These are phyloP conservation scores for Nyleta sp. DNA, from an alignment of 2,888 invertebrate genomes.

Conservation along the genomic window DNA sequence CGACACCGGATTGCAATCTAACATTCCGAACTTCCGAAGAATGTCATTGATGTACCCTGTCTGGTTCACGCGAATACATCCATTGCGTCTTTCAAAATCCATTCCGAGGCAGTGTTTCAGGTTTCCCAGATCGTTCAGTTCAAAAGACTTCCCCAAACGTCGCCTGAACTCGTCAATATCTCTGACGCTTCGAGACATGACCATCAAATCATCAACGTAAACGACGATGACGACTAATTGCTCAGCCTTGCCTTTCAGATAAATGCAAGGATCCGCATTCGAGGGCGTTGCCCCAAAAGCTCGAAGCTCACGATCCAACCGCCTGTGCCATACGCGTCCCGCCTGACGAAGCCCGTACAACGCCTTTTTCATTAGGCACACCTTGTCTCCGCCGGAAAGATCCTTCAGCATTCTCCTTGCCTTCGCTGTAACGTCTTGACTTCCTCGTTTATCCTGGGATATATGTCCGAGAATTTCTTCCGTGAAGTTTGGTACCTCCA, in stretches of 20 bases:
- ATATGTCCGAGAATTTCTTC: constrained; percentile 12
- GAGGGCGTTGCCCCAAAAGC: background rate
- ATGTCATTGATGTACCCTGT: constrained; percentile 6
- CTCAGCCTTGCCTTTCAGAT: background rate
- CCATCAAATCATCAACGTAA: constrained; percentile 41
- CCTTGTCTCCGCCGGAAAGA: constrained; percentile 16
- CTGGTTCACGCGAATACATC: constrained; percentile 21
- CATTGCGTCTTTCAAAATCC: background rate
- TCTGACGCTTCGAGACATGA: background rate
- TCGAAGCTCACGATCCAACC: background rate
- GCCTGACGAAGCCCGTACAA: constrained; percentile 42
- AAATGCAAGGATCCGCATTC: constrained; percentile 30
- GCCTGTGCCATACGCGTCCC: constrained; percentile 18
- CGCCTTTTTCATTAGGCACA: constrained; percentile 24
- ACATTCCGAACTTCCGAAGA: constrained; percentile 30
- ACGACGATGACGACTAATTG: constrained; percentile 10
- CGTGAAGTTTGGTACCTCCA: constrained; percentile 15
- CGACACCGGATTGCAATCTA: constrained; percentile 8
- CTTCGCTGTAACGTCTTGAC: background rate
- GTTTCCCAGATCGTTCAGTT: constrained; percentile 16
- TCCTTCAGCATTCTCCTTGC: background rate
- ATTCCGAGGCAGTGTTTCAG: constrained; percentile 22
- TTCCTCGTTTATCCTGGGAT: background rate
- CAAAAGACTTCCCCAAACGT: background rate
- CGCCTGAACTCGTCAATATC: background rate